Conservation (phyloP, 2,888 invertebrate genomes). For the Noctuana brunneofusca region DNA sequence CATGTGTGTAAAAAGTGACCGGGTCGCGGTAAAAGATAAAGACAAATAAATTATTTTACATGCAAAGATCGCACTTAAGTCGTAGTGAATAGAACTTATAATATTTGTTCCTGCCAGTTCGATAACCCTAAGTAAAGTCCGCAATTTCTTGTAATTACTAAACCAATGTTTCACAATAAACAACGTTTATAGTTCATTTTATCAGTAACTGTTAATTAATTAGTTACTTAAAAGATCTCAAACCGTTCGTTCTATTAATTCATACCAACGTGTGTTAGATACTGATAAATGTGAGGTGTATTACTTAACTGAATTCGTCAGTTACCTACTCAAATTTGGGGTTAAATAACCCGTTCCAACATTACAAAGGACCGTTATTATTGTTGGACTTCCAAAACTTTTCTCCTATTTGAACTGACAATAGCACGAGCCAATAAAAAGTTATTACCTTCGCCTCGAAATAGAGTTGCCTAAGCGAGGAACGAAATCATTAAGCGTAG, state of each 20-base stretch:
- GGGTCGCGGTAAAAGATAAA: slow-evolving; percentile 54
- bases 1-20: slow-evolving; percentile 52
- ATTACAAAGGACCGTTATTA: slow-evolving; percentile 12
- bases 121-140: neutral
- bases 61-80: slow-evolving; percentile 45
- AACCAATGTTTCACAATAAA: neutral
- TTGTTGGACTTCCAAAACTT: slow-evolving; percentile 25
- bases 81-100: slow-evolving; percentile 41
- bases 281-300: neutral
- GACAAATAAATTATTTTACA: slow-evolving; percentile 39
- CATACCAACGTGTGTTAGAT: neutral
- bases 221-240: neutral
- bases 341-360: slow-evolving; percentile 6
- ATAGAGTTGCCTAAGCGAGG: slow-evolving; percentile 59
- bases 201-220: no score
- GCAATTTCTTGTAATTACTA: slow-evolving; percentile 24
- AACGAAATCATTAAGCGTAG: slow-evolving; percentile 72
- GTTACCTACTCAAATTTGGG: neutral
- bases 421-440: slow-evolving; percentile 49
- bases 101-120: slow-evolving; percentile 36
- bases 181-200: neutral
- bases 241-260: neutral
- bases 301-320: slow-evolving; percentile 31
- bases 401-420: slow-evolving; percentile 41
- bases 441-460: slow-evolving; percentile 56